Evolutionary conservation across 2,113 vertebrate genomes (phyloP), one percentile per base, ranked within the genome.

Genomic region (Cynocephalus volans): DNA sequence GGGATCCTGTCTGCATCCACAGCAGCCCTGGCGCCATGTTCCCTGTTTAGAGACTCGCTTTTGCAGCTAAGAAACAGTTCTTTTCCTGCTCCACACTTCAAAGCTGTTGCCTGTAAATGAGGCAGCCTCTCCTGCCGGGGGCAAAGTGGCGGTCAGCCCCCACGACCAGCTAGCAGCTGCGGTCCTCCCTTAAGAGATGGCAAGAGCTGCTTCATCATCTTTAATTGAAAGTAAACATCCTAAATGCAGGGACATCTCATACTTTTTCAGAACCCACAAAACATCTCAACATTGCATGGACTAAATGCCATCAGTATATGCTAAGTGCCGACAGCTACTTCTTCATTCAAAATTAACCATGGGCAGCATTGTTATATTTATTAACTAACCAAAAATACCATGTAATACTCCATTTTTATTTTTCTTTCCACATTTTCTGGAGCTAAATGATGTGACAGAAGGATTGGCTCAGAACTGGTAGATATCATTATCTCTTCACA

Each of bases 351-450:
- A 92, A 85, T 90, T 90, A 93, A 58, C 26, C 15, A 41, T 54
- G 2, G 24, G 15, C 64, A 67, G 73, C 9, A 56, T 85, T 87
- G 64, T 21, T 62, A 26, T 48, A 41, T 81, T 70, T 70, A 72
- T 62, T 72, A 97, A 70, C 4, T 36, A 76, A 82, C 14, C 62
- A 45, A 81, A 73, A 96, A 85, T 45, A 54, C 31, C 36, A 93
- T 41, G 24, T 60, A 75, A 33, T 3, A 73, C 11, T 82, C 45
- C 48, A 72, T 75, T 82, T 50, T 88, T 88, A 45, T 67, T 89
- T 75, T 91, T 73, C 15, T 92, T 89, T 80, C 26, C 41, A 94
- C 2, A 50, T 58, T 62, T 62, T 90, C 31, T 82, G 14, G 15
- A 77, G 23, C 19, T 84, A 76, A 95, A 94, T 77, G n/a, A 88